Evolutionary conservation across 1,140 invertebrate species (phyloP), one percentile per base, ranked within the genome.

Genomic region (Ectropis grisescens): DNA sequence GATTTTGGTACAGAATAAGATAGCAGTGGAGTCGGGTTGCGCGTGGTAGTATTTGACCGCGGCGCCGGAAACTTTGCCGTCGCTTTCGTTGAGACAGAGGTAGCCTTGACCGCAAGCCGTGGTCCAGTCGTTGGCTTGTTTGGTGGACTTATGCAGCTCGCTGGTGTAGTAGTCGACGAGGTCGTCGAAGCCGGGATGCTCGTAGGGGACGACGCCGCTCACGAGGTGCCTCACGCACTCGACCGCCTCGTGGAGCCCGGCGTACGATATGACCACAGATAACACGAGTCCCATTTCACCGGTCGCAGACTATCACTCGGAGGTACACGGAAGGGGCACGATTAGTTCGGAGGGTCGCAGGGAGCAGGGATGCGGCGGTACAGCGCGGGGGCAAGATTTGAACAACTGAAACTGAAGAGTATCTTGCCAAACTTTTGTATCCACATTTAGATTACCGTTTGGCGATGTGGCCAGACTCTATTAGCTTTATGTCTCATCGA

Each of bases 261-360:
- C 85, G 55, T 90, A 91, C n/a, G 88, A 84, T 40, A 92, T 84
- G 13, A 92, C 62, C 51, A 90, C 75, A 7, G 90, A 91, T 28
- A 92, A 72, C 37, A 92, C 60, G 11, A 91, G 66, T 50, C 89
- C 89, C 89, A 90, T 90, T 59, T 60, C 56, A 60, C 46, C 11
- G 35, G 34, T 43, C 55, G 60, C 55, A 26, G 37, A 47, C 41
- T 53, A 37, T 39, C 45, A 55, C 53, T 26, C 10, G 56, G 55
- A n/a, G 48, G 50, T 52, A 56, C n/a, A n/a, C n/a, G n/a, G 60
- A 58, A 15, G 16, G 57, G 58, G 55, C 24, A 34, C 32, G 45
- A 48, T 58, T 44, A 41, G 41, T 13, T 15, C 33, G 16, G 36
- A 40, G 43, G 47, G 52, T 51, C 53, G 46, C 45, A 41, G 51